A percentile compares a stretch with the other conserved stretches of the same genome.
These are phyloP conservation scores for Crotalus helleri DNA, from an alignment of 2,113 vertebrate species.

Conservation along the genomic window DNA sequence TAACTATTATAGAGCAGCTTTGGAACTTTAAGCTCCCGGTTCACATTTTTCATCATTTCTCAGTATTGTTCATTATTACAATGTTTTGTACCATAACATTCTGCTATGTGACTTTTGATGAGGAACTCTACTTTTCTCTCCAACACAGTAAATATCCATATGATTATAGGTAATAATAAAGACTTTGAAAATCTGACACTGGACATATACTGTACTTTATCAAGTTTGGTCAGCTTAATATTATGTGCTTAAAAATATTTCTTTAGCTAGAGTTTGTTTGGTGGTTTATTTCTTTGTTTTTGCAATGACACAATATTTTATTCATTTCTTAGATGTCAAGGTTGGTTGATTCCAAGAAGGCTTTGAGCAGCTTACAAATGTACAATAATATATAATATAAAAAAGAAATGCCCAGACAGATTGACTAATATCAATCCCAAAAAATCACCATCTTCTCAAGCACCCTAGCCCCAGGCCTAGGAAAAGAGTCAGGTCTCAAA, in stretches of 20 bases:
- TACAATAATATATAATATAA: neutral
- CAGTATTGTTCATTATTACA: neutral
- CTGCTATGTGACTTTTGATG: neutral
- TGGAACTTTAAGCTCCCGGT: too few species aligned
- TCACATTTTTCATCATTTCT: neutral
- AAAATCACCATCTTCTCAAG: neutral
- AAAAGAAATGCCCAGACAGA: neutral
- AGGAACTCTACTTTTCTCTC: neutral
- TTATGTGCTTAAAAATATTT: neutral
- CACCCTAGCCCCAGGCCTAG: neutral
- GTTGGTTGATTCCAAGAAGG: neutral
- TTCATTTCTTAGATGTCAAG: neutral
- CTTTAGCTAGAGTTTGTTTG: neutral
- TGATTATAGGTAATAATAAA: neutral
- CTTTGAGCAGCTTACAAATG: neutral
- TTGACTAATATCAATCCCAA: neutral
- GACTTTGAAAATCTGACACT: neutral
- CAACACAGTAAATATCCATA: neutral
- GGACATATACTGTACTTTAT: neutral
- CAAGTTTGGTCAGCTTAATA: neutral
- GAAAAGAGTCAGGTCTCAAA: neutral
- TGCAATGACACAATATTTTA: neutral
- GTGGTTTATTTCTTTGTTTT: neutral
- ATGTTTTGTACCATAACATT: neutral
- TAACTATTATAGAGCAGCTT: neutral